phyloP scores from a whole-genome alignment of 2,888 invertebrate genomes.

The Hirtodrosophila histrioides region DNA sequence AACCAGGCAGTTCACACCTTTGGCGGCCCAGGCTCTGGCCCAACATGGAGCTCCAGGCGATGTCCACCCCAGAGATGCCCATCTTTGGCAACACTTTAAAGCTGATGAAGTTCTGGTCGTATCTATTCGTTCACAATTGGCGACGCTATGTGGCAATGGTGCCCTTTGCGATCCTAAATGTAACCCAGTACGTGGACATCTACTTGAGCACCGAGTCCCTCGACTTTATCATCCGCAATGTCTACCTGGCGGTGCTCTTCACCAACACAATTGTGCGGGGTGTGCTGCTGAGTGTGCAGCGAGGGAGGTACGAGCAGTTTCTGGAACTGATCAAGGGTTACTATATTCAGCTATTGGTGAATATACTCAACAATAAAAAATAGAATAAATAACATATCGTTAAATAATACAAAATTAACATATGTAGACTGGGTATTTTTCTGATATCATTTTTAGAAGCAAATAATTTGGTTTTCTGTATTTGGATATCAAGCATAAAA shows the following conservation, averaged over 20 bases:
- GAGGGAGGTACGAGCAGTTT: conserved; percentile 67
- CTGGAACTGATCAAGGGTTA: conserved; percentile 58
- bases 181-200: conserved; percentile 73
- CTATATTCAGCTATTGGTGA: conserved; percentile 67
- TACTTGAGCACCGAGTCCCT: conserved; percentile 69
- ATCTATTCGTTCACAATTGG: conserved; percentile 78
- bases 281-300: conserved; percentile 58
- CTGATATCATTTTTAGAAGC: no score
- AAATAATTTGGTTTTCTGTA: no score
- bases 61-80: conserved; percentile 71
- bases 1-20: conserved; percentile 17
- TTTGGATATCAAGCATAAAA: no score
- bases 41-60: conserved; percentile 43
- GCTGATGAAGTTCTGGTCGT: conserved; percentile 79
- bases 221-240: conserved; percentile 74
- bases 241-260: conserved; percentile 75
- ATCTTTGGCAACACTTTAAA: conserved; percentile 67
- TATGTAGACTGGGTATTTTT: no score
- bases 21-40: not conserved
- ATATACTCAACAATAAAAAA: conserved; percentile 3
- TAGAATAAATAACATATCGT: no score
- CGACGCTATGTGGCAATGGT: conserved; percentile 75
- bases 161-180: conserved; percentile 63
- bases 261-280: conserved; percentile 70
- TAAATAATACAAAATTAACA: no score